phyloP scores from a whole-genome alignment of 2,888 invertebrate genomes.

The Eristalis tenax region DNA sequence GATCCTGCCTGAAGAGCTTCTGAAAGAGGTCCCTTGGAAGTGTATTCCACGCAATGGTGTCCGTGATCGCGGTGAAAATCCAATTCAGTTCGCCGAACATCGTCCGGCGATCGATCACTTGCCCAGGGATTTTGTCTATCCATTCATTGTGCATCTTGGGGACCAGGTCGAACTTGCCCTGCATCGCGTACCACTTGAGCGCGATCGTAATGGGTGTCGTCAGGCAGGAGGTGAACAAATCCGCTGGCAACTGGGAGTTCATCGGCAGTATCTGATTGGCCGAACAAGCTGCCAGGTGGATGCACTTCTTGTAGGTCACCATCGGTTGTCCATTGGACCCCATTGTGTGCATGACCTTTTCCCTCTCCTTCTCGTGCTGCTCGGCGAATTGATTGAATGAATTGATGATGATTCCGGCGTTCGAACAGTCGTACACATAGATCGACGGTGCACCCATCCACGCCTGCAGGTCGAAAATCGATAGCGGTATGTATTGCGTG shows the following conservation, averaged over 20 bases:
- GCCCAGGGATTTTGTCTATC: slow-evolving; percentile 98
- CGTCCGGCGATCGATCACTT: slow-evolving; percentile 95
- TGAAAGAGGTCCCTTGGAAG: slow-evolving; percentile 97
- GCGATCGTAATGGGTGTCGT: slow-evolving; percentile 99
- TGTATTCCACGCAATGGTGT: slow-evolving; percentile 99
- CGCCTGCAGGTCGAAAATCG: slow-evolving; percentile 98
- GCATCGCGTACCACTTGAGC: slow-evolving; percentile 95
- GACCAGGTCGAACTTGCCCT: slow-evolving; percentile 89
- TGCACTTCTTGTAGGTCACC: slow-evolving; percentile 91
- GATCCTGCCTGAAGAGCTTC: slow-evolving; percentile 97
- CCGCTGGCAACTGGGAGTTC: slow-evolving; percentile 98
- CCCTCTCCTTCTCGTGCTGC: slow-evolving; percentile 93
- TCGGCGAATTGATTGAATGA: slow-evolving; percentile 94
- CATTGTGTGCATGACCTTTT: slow-evolving; percentile 80
- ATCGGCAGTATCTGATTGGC: slow-evolving; percentile 96
- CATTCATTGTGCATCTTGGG: slow-evolving; percentile 91
- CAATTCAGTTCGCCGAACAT: slow-evolving; percentile 99
- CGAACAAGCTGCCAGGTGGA: slow-evolving; percentile 97
- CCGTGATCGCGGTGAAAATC: slow-evolving; percentile 99
- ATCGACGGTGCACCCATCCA: slow-evolving; percentile 99
- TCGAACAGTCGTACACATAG: slow-evolving; percentile 99
- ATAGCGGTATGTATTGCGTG: slow-evolving; percentile 99
- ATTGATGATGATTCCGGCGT: slow-evolving; percentile 97
- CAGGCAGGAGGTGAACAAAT: slow-evolving; percentile 97
- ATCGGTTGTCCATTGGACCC: slow-evolving; percentile 76